Percentiles rank a stretch among this genome's conserved stretches.
Conservation (phyloP, 2,888 invertebrate genomes). For the Deilephila porcellus region DNA sequence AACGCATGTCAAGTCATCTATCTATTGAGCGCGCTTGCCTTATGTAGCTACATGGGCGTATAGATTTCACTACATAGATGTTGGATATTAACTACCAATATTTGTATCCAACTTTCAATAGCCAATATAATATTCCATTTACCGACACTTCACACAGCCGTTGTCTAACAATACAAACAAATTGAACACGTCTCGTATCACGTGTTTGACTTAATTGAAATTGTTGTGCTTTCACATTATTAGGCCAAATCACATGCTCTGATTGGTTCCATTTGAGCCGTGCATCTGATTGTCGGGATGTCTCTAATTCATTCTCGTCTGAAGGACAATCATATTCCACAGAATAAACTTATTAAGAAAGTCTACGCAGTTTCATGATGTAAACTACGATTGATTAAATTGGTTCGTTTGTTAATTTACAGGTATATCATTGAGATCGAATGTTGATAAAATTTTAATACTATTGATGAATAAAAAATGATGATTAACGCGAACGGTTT, state of each 20-base stretch:
- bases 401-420: too few relatives aligned
- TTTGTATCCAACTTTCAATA: not conserved
- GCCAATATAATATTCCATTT: not conserved
- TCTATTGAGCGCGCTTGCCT: too few relatives aligned
- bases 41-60: too few relatives aligned
- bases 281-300: not conserved
- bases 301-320: not conserved
- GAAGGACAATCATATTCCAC: not conserved
- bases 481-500: too few relatives aligned
- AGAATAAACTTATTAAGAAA: not conserved
- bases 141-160: not conserved
- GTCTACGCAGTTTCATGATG: not conserved
- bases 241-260: not conserved
- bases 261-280: not conserved
- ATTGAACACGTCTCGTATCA: slow-evolving; percentile 1
- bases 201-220: slow-evolving; percentile 11
- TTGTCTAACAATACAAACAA: not conserved
- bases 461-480: too few relatives aligned
- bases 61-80: too few relatives aligned
- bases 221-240: slow-evolving; percentile 14
- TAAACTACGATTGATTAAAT: not conserved
- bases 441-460: too few relatives aligned
- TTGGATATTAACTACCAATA: not conserved
- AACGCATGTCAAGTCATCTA: too few relatives aligned
- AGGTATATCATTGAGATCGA: too few relatives aligned